A percentile compares a stretch with the other conserved stretches of the same genome.
Evolutionary conservation across 1,140 invertebrate species (phyloP).

Genomic region (Lordiphosa stackelbergi): DNA sequence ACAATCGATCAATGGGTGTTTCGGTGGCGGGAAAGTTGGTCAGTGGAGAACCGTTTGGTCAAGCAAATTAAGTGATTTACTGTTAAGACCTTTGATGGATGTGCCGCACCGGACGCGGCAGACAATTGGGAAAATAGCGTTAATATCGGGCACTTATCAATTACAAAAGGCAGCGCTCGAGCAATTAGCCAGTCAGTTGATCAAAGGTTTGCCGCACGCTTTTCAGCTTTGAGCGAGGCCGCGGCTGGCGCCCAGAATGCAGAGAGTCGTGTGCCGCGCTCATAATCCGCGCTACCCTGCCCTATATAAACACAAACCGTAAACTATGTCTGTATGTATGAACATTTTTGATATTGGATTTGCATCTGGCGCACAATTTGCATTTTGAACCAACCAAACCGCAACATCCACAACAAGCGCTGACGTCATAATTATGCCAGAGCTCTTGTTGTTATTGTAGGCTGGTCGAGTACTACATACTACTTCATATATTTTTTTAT

Average conservation of each 20-base stretch:
- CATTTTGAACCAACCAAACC: constrained; percentile 28
- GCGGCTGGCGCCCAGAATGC: constrained; percentile 46
- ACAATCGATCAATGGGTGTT: constrained; percentile 63
- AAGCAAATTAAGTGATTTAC: constrained; percentile 54
- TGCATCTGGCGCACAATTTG: constrained; percentile 51
- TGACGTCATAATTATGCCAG: constrained; percentile 56
- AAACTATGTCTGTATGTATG: neutral
- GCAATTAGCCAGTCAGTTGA: constrained; percentile 62
- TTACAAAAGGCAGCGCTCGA: constrained; percentile 63
- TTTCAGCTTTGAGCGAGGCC: constrained; percentile 42
- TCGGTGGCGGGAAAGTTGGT: constrained; percentile 39
- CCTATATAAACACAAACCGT: neutral
- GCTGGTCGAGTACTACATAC: constrained; percentile 17
- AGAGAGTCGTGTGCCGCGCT: constrained; percentile 11
- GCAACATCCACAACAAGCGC: constrained; percentile 9
- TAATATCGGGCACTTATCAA: constrained; percentile 45
- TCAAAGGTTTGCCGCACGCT: constrained; percentile 45
- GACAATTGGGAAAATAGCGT: constrained; percentile 39
- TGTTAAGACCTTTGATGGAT: constrained; percentile 61
- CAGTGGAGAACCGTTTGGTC: constrained; percentile 30
- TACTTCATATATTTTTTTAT: constrained; percentile 38
- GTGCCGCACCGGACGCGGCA: constrained; percentile 32
- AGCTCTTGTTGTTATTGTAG: constrained; percentile 10
- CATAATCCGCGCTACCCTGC: constrained; percentile 15
- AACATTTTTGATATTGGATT: constrained; percentile 6